These are phyloP conservation scores for Ageneiosus marmoratus DNA, from an alignment of 2,113 vertebrate genomes.

Conservation along the genomic window DNA sequence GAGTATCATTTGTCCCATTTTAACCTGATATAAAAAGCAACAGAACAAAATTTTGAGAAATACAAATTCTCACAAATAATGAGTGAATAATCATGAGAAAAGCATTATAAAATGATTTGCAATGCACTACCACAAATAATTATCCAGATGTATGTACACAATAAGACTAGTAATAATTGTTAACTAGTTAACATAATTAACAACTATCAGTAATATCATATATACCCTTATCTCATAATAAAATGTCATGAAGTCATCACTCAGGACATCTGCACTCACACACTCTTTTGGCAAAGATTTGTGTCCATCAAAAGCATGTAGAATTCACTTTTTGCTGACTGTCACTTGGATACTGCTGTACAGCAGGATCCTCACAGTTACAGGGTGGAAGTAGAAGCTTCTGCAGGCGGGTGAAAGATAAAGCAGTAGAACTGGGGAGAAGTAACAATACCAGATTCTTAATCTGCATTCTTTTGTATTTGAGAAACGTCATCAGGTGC, in stretches of 20 bases:
- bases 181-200: background rate
- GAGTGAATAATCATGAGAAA: background rate
- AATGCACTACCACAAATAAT: background rate
- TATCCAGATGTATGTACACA: background rate
- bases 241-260: conserved; percentile 13
- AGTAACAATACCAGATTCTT: too few relatives aligned
- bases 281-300: conserved; percentile 46
- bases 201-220: background rate
- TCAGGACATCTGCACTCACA: background rate
- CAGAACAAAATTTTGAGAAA: background rate
- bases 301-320: conserved; percentile 71
- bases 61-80: background rate
- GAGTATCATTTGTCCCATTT: background rate
- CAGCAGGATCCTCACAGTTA: conserved; percentile 47
- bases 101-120: background rate
- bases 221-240: background rate
- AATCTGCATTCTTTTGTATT: too few relatives aligned
- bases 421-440: background rate
- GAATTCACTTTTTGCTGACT: conserved; percentile 71
- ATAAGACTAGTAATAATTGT: too few relatives aligned
- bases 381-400: background rate
- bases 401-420: background rate
- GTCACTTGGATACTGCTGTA: conserved; percentile 46
- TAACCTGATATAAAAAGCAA: background rate
- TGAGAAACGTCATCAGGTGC: too few relatives aligned